Base-by-base conservation (phyloP, 2,888 invertebrate genomes). In the Andrena flavipes region DNA sequence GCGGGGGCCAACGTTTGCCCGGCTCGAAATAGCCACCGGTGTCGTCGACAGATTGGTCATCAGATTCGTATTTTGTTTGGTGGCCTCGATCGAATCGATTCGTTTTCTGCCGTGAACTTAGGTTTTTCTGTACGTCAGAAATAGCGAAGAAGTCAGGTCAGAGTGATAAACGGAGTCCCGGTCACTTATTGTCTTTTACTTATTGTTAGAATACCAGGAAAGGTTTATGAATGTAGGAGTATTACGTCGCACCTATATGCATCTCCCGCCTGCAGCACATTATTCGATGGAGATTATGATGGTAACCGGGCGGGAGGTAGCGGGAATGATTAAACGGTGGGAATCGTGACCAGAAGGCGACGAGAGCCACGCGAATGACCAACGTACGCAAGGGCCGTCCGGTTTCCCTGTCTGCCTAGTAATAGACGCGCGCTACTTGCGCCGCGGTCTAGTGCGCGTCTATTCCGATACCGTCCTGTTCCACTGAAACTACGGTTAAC, bases 371-470 rank as follows among this genome's bases (percentile, higher is more conserved):
- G 60, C 16, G 59, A 56, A 16, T 13, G 33, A 10, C 29, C n/a
- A 26, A 35, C 26, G 71, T 5, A n/a, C 6, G 48, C 35, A 79
- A 62, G 59, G 82, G 65, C 49, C 30, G 26, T 20, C n/a, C 42
- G 0, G 20, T 23, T 20, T 76, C 54, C 75, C 80, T 76, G 92
- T 87, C 93, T 88, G 92, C 89, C 92, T 90, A 92, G 89, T 84
- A 90, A 88, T 89, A 87, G 91, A 79, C 80, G 76, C 85, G 76
- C 86, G 89, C 92, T 92, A 92, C 93, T 92, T 88, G 88, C 54
- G n/a, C 30, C 65, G 51, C 80, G 49, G 70, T 33, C 71, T 88
- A 86, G 77, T 59, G 62, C 81, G 75, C 51, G 84, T 84, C 88
- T 88, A 88, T 78, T 85, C 87, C 48, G 33, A 82, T 76, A 85